Evolutionary conservation across 2,113 vertebrate genomes (phyloP).

Genomic region (Plecotus auritus): DNA sequence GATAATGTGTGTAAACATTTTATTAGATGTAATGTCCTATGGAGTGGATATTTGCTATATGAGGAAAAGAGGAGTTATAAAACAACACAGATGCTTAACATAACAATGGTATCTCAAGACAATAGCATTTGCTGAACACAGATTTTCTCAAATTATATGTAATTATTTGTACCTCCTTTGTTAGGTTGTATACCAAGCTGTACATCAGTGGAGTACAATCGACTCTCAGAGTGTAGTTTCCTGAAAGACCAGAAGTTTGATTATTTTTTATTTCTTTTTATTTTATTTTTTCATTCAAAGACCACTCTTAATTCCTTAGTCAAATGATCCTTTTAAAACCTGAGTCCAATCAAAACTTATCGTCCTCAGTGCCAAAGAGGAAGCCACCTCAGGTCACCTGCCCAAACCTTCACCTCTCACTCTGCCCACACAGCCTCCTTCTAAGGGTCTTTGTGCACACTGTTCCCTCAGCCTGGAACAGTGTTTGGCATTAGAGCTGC

Average conservation of each 20-base stretch:
- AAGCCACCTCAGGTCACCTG: background rate
- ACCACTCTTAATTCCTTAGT: background rate
- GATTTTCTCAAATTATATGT: background rate
- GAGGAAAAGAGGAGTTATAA: background rate
- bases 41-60: background rate
- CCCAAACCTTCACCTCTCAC: background rate
- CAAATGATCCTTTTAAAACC: background rate
- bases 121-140: background rate
- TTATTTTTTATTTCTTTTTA: background rate
- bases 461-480: background rate
- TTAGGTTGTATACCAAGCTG: constrained; percentile 89
- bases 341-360: background rate
- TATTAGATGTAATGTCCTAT: too few species aligned
- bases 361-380: background rate
- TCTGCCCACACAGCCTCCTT: background rate
- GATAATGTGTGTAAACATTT: background rate
- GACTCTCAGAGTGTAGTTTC: constrained; percentile 94
- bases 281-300: background rate
- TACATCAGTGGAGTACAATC: constrained; percentile 94
- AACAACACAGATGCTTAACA: background rate
- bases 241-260: constrained; percentile 76
- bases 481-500: background rate
- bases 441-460: background rate
- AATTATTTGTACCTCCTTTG: constrained; percentile 88
- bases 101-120: background rate